phyloP scores from a whole-genome alignment of 2,113 vertebrate genomes.

The Catharus minimus region DNA sequence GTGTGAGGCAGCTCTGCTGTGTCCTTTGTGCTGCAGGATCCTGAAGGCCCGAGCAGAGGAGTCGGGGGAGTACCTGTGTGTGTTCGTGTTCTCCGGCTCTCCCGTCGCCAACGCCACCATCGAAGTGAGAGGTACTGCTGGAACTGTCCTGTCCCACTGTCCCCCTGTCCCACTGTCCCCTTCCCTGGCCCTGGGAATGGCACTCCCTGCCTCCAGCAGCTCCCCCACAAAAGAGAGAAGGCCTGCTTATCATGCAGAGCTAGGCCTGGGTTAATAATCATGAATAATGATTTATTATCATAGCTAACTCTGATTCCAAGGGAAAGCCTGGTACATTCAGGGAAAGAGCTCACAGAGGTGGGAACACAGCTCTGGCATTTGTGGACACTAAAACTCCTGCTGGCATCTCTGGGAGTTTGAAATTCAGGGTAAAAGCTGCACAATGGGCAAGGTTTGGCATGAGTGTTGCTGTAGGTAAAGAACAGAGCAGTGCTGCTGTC shows the following conservation, averaged over 20 bases:
- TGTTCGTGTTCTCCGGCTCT: conserved; percentile 87
- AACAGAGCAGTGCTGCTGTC: neutral
- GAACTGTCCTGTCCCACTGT: fast-evolving
- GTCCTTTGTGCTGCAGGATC: conserved; percentile 78
- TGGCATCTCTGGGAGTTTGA: neutral
- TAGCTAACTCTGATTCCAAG: fast-evolving
- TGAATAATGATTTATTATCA: fast-evolving
- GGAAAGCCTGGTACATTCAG: neutral
- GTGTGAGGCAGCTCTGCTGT: neutral
- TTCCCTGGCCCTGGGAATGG: neutral
- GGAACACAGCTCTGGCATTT: fast-evolving
- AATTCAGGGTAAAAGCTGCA: fast-evolving
- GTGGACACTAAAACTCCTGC: neutral
- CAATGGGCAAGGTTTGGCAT: neutral
- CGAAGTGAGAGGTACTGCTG: conserved; percentile 92
- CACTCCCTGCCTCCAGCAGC: neutral
- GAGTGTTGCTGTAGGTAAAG: neutral
- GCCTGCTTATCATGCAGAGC: neutral
- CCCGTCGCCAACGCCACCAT: conserved; percentile 95
- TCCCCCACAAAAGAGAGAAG: fast-evolving
- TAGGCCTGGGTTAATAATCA: no score
- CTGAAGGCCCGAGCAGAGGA: conserved; percentile 89
- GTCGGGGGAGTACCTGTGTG: conserved; percentile 95
- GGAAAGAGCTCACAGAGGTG: fast-evolving
- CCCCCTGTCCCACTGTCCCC: neutral